A percentile compares a stretch with the other conserved stretches of the same genome.
Conservation (phyloP, 2,888 invertebrate species). For the Tiliacea aurago region DNA sequence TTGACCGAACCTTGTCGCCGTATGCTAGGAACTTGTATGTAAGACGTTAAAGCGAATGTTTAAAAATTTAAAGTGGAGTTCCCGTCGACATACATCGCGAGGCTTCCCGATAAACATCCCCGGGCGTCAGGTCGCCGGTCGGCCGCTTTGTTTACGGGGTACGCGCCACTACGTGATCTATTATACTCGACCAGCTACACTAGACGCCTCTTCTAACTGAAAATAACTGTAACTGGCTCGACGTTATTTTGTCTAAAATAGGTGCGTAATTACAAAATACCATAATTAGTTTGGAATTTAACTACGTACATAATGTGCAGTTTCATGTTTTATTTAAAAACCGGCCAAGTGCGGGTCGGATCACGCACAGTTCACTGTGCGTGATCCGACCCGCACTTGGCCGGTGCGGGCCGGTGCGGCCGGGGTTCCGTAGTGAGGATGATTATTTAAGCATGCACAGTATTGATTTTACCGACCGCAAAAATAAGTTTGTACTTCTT, state of each 20-base stretch:
- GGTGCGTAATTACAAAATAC: background rate
- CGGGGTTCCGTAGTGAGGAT: too few species aligned
- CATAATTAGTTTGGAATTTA: background rate
- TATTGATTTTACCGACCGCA: too few species aligned
- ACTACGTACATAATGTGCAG: background rate
- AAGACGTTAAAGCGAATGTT: slow-evolving; percentile 73
- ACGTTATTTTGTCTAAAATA: slow-evolving; percentile 30
- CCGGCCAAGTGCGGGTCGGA: too few species aligned
- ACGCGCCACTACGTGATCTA: slow-evolving; percentile 71
- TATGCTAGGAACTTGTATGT: slow-evolving; percentile 58
- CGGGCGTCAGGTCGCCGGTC: slow-evolving; percentile 75
- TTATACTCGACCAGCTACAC: slow-evolving; percentile 64
- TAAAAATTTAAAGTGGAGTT: slow-evolving; percentile 83
- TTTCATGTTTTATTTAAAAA: background rate
- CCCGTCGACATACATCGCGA: slow-evolving; percentile 78
- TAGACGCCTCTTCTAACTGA: slow-evolving; percentile 51
- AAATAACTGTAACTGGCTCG: slow-evolving; percentile 61
- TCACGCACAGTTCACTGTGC: too few species aligned
- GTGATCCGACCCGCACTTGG: too few species aligned
- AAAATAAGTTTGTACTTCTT: too few species aligned
- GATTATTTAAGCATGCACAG: too few species aligned
- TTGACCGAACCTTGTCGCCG: slow-evolving; percentile 52
- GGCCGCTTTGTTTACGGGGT: slow-evolving; percentile 78
- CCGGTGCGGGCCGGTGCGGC: too few species aligned
- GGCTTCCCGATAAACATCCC: slow-evolving; percentile 84